Percentiles rank a stretch among this genome's conserved stretches.
Conservation (phyloP, 2,797 vertebrate species). For the Geotrypetes seraphini region DNA sequence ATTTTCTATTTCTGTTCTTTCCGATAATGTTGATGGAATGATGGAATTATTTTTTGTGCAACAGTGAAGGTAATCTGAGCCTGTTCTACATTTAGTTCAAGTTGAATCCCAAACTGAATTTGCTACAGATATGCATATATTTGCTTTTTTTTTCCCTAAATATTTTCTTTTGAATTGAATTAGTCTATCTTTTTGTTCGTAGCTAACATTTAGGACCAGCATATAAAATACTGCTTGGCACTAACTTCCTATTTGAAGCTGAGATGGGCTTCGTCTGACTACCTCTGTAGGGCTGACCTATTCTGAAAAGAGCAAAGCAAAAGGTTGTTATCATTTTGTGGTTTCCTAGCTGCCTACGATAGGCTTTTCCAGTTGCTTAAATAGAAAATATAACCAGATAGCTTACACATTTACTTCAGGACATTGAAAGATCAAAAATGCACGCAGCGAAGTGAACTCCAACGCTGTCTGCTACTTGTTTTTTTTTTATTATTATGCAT, state of each 20-base stretch:
- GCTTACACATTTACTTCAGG: too few species aligned
- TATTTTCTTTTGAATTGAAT: background rate
- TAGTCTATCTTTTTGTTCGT: background rate
- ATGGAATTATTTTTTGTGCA: background rate
- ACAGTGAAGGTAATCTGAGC: background rate
- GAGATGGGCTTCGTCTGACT: background rate
- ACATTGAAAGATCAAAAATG: too few species aligned
- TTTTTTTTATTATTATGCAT: too few species aligned
- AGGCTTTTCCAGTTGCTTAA: background rate
- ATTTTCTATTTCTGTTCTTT: background rate
- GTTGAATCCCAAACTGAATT: background rate
- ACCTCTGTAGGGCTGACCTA: background rate
- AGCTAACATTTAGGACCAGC: background rate
- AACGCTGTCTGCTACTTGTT: too few species aligned
- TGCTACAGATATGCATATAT: too few species aligned
- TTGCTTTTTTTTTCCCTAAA: background rate
- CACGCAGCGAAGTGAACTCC: too few species aligned
- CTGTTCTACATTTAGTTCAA: background rate
- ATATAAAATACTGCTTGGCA: background rate
- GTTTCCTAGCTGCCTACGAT: background rate
- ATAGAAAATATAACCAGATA: background rate
- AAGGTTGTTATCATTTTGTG: background rate
- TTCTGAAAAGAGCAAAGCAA: background rate
- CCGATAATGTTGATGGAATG: background rate
- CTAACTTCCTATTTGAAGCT: background rate